Conservation (phyloP, 2,113 vertebrate species). For the Tamias sibiricus region DNA sequence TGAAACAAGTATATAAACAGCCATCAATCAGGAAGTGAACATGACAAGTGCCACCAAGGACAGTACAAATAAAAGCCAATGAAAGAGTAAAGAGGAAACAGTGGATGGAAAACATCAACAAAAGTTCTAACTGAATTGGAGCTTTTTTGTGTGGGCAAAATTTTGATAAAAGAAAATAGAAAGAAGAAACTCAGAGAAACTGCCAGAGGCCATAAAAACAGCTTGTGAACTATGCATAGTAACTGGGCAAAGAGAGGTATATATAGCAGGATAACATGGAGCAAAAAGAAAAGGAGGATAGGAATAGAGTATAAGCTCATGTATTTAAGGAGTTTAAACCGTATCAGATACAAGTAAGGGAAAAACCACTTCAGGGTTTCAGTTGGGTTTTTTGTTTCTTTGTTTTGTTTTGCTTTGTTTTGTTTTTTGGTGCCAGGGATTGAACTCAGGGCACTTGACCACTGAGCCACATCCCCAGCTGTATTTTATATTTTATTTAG, state of each 20-base stretch:
- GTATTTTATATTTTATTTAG: too few relatives aligned
- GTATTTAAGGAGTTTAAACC: neutral
- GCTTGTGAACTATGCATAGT: neutral
- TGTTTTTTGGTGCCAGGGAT: too few relatives aligned
- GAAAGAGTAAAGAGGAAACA: neutral
- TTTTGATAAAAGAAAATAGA: slow-evolving; percentile 27
- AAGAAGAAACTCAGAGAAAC: neutral
- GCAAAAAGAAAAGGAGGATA: neutral
- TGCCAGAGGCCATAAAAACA: slow-evolving; percentile 24
- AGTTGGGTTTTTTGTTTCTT: too few relatives aligned
- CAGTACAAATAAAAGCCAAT: neutral
- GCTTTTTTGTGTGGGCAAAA: slow-evolving; percentile 22
- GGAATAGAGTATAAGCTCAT: neutral
- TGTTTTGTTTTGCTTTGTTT: too few relatives aligned
- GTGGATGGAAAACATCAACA: slow-evolving; percentile 19
- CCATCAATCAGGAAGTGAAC: neutral
- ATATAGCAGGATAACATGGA: neutral
- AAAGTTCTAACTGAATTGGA: slow-evolving; percentile 12
- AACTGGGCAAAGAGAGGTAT: neutral
- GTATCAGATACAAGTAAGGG: neutral
- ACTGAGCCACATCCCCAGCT: too few relatives aligned
- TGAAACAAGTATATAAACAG: neutral
- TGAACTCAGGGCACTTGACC: too few relatives aligned
- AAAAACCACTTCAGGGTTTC: neutral
- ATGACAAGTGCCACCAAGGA: neutral